These are phyloP conservation scores for Erpetoichthys calabaricus DNA, from an alignment of 2,797 vertebrate species.

Conservation along the genomic window DNA sequence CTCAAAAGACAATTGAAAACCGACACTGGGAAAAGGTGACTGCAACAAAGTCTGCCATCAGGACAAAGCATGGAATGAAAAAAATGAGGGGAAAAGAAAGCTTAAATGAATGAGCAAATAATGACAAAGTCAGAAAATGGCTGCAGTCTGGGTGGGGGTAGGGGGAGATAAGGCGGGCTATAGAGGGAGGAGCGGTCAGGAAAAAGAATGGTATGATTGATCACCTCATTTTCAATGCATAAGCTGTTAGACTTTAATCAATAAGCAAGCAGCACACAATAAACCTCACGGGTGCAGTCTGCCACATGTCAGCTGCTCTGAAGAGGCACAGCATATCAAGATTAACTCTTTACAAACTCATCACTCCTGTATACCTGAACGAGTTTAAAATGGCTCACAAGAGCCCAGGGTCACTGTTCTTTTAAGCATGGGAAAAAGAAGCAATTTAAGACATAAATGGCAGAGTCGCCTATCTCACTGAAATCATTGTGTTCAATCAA, in stretches of 20 bases:
- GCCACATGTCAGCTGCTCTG: not conserved
- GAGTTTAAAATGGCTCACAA: no score
- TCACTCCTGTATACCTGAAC: not conserved
- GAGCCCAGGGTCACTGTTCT: no score
- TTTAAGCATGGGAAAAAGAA: no score
- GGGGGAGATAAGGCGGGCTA: not conserved
- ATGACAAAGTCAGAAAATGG: not conserved
- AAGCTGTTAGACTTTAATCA: conserved; percentile 10
- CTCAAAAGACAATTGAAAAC: no score
- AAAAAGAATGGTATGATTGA: conserved; percentile 1
- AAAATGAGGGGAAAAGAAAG: no score
- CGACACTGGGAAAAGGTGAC: no score
- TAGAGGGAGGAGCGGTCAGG: not conserved
- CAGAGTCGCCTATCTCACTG: no score
- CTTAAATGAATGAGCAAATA: no score
- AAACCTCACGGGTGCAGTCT: not conserved
- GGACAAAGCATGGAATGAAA: no score
- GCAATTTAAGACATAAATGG: no score
- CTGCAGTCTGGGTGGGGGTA: not conserved
- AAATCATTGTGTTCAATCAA: no score
- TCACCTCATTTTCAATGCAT: conserved; percentile 9
- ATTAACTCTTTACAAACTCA: not conserved
- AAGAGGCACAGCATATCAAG: conserved; percentile 1
- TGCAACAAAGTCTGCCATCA: no score
- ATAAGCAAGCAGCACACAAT: conserved; percentile 5